phyloP scores from a whole-genome alignment of 2,113 vertebrate genomes.

The Mellivora capensis region DNA sequence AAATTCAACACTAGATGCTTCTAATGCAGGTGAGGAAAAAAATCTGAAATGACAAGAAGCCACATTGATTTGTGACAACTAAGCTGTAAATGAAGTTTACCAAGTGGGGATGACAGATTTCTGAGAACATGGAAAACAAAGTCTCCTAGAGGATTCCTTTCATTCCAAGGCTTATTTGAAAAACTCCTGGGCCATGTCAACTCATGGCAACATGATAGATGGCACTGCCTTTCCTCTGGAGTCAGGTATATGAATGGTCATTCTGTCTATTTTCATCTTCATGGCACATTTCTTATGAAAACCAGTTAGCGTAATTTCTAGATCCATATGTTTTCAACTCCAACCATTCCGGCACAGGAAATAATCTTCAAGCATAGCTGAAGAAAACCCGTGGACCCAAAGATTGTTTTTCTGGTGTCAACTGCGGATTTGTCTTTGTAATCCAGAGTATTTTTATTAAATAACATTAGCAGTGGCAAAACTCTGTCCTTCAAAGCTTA shows the following conservation, averaged over 20 bases:
- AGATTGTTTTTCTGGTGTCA: background rate
- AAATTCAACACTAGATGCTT: background rate
- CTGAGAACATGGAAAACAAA: background rate
- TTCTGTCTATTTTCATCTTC: constrained; percentile 20
- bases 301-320: background rate
- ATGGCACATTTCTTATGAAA: background rate
- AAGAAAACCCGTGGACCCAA: background rate
- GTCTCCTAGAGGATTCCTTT: background rate
- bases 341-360: background rate
- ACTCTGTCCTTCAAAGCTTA: background rate
- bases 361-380: background rate
- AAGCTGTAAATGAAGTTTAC: background rate
- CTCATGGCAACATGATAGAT: background rate
- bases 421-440: background rate
- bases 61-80: constrained; percentile 41
- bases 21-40: background rate
- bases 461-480: background rate
- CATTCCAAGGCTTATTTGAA: background rate
- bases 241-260: background rate
- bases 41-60: constrained; percentile 6
- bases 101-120: background rate
- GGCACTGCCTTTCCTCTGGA: background rate
- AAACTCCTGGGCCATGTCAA: background rate
- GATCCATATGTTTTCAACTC: background rate
- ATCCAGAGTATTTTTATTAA: background rate